Evolutionary conservation across 2,113 vertebrate genomes (phyloP).

Genomic region (Sclerurus mexicanus): DNA sequence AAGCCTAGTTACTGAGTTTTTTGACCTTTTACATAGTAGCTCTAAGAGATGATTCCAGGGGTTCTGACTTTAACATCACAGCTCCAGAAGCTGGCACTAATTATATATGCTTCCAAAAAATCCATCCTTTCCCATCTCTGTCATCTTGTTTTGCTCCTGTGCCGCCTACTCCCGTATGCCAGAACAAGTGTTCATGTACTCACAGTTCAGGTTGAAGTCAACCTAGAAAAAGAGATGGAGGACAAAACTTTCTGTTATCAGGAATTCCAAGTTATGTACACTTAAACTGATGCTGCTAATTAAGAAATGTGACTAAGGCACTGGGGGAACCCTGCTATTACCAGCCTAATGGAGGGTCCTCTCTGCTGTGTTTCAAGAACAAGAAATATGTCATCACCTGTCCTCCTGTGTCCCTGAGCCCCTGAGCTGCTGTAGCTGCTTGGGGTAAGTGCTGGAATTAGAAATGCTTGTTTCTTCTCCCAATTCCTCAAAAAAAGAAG

Average conservation of each 20-base stretch:
- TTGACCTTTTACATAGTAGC: not conserved
- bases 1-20: not conserved
- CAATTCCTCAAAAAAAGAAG: not conserved
- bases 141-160: not conserved
- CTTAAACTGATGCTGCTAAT: not conserved
- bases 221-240: not conserved
- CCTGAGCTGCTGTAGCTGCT: not conserved
- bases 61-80: not conserved
- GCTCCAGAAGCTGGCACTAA: not conserved
- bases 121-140: not conserved
- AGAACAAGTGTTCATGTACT: not conserved
- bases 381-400: not conserved
- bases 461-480: not conserved
- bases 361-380: not conserved
- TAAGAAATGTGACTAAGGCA: not conserved
- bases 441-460: not conserved
- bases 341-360: not conserved
- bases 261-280: not conserved
- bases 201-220: conserved; percentile 3
- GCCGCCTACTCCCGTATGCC: not conserved
- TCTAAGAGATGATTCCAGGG: not conserved
- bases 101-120: not conserved
- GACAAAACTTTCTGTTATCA: not conserved
- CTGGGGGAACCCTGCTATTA: not conserved
- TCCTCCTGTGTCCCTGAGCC: not conserved